These are phyloP conservation scores for Pteropus rufus DNA, from an alignment of 2,797 vertebrate genomes.

Conservation along the genomic window DNA sequence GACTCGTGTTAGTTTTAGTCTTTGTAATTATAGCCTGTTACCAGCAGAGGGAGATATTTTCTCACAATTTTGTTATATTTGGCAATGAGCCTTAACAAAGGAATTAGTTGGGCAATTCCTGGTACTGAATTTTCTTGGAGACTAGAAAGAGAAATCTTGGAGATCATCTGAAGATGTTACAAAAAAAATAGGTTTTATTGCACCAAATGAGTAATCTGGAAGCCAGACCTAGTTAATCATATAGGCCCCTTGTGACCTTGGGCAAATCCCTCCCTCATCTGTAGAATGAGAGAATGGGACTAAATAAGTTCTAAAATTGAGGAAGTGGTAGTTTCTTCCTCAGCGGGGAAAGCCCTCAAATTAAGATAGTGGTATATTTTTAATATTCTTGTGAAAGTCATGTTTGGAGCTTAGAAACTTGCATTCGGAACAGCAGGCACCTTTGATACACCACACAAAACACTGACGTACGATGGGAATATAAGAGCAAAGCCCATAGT, in stretches of 20 bases:
- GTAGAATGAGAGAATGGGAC: neutral
- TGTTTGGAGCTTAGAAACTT: neutral
- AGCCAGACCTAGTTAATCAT: neutral
- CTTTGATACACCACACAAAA: neutral
- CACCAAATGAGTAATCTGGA: neutral
- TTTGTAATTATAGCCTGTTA: neutral
- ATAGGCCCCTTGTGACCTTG: neutral
- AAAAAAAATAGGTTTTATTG: constrained; percentile 5
- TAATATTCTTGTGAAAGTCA: no score
- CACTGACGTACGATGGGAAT: neutral
- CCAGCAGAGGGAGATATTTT: constrained; percentile 55
- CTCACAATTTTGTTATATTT: neutral
- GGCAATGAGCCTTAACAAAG: neutral
- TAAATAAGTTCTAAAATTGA: neutral
- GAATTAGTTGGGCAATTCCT: neutral
- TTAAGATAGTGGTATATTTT: neutral
- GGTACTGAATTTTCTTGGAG: neutral
- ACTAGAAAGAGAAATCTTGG: neutral
- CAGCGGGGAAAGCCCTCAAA: neutral
- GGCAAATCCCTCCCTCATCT: neutral
- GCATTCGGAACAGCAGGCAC: neutral
- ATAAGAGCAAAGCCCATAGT: neutral
- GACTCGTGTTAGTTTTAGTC: neutral
- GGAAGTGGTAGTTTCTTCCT: neutral
- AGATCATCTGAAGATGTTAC: neutral